Conservation (phyloP, 1,140 invertebrate species). For the Pseudomyrmex flavicornis region DNA sequence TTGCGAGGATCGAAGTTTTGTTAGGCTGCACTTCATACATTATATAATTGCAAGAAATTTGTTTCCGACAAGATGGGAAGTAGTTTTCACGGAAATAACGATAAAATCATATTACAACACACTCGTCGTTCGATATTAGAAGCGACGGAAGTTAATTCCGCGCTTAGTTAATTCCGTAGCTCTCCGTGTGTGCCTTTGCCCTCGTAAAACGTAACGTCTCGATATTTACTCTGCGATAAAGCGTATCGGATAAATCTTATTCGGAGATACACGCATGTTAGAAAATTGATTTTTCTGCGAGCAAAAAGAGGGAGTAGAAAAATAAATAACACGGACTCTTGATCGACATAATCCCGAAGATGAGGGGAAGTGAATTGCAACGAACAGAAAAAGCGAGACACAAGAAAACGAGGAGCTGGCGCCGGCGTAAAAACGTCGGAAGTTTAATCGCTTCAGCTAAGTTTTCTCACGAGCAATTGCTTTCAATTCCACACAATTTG, state of each 20-base stretch:
- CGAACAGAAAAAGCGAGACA: background rate
- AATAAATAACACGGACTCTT: background rate
- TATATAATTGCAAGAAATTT: background rate
- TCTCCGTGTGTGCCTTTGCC: background rate
- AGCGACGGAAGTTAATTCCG: conserved; percentile 24
- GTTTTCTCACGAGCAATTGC: conserved; percentile 22
- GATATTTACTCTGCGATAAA: conserved; percentile 23
- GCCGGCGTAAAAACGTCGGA: background rate
- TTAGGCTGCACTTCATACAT: background rate
- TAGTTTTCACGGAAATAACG: background rate
- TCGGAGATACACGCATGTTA: background rate
- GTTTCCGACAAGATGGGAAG: background rate
- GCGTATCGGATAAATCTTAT: background rate
- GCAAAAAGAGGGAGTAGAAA: background rate
- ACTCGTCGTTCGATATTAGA: conserved; percentile 29
- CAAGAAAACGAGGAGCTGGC: background rate
- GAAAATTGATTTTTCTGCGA: conserved; percentile 41
- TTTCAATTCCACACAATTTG: conserved; percentile 42
- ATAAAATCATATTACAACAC: conserved; percentile 41
- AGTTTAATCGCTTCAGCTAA: conserved; percentile 34
- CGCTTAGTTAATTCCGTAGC: too few relatives aligned
- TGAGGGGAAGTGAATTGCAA: background rate
- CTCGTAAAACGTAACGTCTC: conserved; percentile 22
- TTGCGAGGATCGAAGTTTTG: too few relatives aligned
- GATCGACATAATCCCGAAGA: background rate